Evolutionary conservation across 2,888 invertebrate species (phyloP).

Genomic region (Colostygia pectinataria): DNA sequence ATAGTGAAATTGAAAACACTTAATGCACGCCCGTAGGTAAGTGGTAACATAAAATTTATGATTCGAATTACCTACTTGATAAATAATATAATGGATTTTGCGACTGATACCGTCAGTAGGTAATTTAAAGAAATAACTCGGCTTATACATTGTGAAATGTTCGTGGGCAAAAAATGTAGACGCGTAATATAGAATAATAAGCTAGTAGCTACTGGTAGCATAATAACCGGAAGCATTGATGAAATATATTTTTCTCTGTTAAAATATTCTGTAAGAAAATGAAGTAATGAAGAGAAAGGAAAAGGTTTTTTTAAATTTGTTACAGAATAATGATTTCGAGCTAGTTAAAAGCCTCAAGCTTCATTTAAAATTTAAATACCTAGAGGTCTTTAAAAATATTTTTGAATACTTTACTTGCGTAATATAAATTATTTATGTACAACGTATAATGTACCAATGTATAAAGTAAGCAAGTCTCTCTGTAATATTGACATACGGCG

Average conservation of each 20-base stretch:
- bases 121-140: slow-evolving; percentile 35
- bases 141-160: slow-evolving; percentile 39
- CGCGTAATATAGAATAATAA: slow-evolving; percentile 38
- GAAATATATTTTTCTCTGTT: slow-evolving; percentile 33
- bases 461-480: no score
- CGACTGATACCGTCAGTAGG: slow-evolving; percentile 35
- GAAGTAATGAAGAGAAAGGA: slow-evolving; percentile 18
- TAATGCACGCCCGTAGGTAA: slow-evolving; percentile 47
- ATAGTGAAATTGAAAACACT: slow-evolving; percentile 49
- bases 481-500: no score
- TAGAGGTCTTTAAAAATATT: slow-evolving; percentile 2
- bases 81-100: slow-evolving; percentile 42
- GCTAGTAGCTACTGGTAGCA: slow-evolving; percentile 19
- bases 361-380: slow-evolving; percentile 14
- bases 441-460: no score
- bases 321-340: slow-evolving; percentile 14
- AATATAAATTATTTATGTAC: no score
- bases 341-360: slow-evolving; percentile 8
- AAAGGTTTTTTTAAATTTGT: slow-evolving; percentile 19
- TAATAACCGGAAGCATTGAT: slow-evolving; percentile 41
- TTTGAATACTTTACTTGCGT: not conserved
- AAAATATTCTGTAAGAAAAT: slow-evolving; percentile 23
- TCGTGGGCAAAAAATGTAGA: slow-evolving; percentile 38
- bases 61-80: slow-evolving; percentile 46
- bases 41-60: slow-evolving; percentile 42